Conservation (phyloP, 2,888 invertebrate genomes). For the Tetanocera ferruginea region DNA sequence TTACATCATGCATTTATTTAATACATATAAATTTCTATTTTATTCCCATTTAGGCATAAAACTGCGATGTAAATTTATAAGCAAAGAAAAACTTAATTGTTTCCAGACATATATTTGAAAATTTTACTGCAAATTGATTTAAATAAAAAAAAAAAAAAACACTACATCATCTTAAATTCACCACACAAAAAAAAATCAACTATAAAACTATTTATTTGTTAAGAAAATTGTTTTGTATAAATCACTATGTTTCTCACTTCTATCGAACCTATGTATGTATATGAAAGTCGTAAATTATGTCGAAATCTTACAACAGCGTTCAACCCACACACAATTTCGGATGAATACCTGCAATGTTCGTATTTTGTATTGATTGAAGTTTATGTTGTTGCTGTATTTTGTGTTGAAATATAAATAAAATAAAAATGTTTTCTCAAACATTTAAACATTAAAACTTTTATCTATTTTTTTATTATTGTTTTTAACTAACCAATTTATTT, state of each 20-base stretch:
- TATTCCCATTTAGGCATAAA: constrained; percentile 64
- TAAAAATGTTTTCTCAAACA: neutral
- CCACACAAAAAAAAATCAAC: constrained; percentile 26
- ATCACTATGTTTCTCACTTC: too few relatives aligned
- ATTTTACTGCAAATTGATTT: constrained; percentile 19
- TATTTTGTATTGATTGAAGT: constrained; percentile 11
- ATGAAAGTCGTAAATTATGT: too few relatives aligned
- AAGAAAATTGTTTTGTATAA: neutral
- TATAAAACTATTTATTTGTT: constrained; percentile 9
- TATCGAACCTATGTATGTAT: too few relatives aligned
- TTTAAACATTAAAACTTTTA: neutral
- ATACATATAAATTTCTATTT: constrained; percentile 27
- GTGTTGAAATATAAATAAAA: constrained; percentile 12
- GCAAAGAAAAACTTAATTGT: constrained; percentile 54
- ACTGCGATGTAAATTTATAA: constrained; percentile 67
- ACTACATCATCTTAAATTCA: neutral
- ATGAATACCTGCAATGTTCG: constrained; percentile 9
- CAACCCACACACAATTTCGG: neutral
- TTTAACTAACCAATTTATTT: neutral
- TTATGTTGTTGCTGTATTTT: constrained; percentile 6
- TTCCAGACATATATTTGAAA: constrained; percentile 43
- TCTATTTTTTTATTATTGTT: too few relatives aligned
- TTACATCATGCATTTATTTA: neutral
- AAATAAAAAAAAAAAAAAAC: constrained; percentile 14
- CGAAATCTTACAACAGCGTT: too few relatives aligned